phyloP scores from a whole-genome alignment of 2,888 invertebrate species.

The Brachynemurus nebulosus region DNA sequence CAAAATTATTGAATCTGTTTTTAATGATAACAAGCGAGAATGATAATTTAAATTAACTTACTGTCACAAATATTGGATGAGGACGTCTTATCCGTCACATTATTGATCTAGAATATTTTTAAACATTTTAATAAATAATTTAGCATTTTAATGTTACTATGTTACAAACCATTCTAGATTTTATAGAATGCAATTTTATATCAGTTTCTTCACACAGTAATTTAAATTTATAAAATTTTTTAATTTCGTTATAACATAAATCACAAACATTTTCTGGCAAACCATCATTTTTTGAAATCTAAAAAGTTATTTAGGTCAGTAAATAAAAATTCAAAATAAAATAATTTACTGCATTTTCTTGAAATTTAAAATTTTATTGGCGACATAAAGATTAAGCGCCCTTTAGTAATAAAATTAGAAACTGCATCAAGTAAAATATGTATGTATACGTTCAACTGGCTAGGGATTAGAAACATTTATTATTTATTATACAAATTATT shows the following conservation, averaged over 20 bases:
- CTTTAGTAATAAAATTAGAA: too few species aligned
- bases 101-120: too few species aligned
- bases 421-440: too few species aligned
- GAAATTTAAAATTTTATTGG: too few species aligned
- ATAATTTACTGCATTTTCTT: too few species aligned
- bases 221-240: constrained; percentile 4
- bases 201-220: constrained; percentile 27
- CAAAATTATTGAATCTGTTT: not conserved
- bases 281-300: constrained; percentile 4
- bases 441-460: too few species aligned
- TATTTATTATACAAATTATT: too few species aligned
- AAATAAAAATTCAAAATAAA: not conserved
- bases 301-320: not conserved
- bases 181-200: constrained; percentile 34
- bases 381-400: too few species aligned
- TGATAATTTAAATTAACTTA: constrained; percentile 35
- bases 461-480: too few species aligned
- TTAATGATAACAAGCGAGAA: constrained; percentile 30
- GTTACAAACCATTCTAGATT: too few species aligned
- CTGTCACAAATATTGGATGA: constrained; percentile 36
- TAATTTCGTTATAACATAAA: constrained; percentile 3
- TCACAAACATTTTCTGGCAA: constrained; percentile 7
- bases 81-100: constrained; percentile 28
- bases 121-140: too few species aligned
- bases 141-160: too few species aligned